These are phyloP conservation scores for Protodeltote pygarga DNA, from an alignment of 2,888 invertebrate genomes.

Conservation along the genomic window DNA sequence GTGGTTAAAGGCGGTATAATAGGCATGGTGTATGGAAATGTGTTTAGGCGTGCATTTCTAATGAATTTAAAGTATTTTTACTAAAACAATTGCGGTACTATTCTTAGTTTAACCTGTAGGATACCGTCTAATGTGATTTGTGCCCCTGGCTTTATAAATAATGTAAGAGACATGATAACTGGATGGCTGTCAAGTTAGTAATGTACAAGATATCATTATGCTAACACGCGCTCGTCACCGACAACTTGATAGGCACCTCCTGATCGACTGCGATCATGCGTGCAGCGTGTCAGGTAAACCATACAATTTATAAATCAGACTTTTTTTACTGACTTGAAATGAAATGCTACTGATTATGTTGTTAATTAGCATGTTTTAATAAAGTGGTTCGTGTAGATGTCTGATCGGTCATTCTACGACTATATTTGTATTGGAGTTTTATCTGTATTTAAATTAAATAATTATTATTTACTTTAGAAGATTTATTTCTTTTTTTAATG, in stretches of 20 bases:
- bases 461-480: too few relatives aligned
- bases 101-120: neutral
- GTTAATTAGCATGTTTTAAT: slow-evolving; percentile 4
- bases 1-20: neutral
- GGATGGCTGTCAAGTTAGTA: slow-evolving; percentile 43
- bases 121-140: slow-evolving; percentile 11
- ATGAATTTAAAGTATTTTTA: too few relatives aligned
- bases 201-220: slow-evolving; percentile 42
- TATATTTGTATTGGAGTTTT: too few relatives aligned
- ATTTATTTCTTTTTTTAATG: too few relatives aligned
- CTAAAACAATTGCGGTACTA: too few relatives aligned
- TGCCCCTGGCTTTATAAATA: slow-evolving; percentile 34
- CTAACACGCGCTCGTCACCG: slow-evolving; percentile 19
- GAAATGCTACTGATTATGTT: slow-evolving; percentile 5
- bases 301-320: slow-evolving; percentile 16
- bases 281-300: slow-evolving; percentile 20
- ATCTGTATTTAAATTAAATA: too few relatives aligned
- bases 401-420: too few relatives aligned
- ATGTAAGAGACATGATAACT: slow-evolving; percentile 28
- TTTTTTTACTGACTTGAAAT: slow-evolving; percentile 1
- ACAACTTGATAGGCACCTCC: slow-evolving; percentile 20
- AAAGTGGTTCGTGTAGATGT: too few relatives aligned
- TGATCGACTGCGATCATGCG: slow-evolving; percentile 18
- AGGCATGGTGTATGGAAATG: neutral
- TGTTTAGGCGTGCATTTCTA: too few relatives aligned